Evolutionary conservation across 1,140 invertebrate genomes (phyloP).

Genomic region (roundworm (Caenorhabditis elegans)): WBcel235 BX284602.5:7063001-7063500

Average conservation of each 20-base stretch:
- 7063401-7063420: too few species aligned
- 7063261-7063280: slow-evolving; percentile 35
- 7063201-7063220: slow-evolving; percentile 42
- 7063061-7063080: slow-evolving; percentile 49
- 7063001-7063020: slow-evolving; percentile 33
- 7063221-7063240: slow-evolving; percentile 43
- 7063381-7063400: not conserved
- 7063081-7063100: slow-evolving; percentile 45
- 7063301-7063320: not conserved
- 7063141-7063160: not conserved
- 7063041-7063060: slow-evolving; percentile 40
- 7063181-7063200: slow-evolving; percentile 44
- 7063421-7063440: not conserved
- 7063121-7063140: slow-evolving; percentile 39
- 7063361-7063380: not conserved
- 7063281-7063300: not conserved
- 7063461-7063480: slow-evolving; percentile 69
- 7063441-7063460: slow-evolving; percentile 45
- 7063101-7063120: slow-evolving; percentile 49
- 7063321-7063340: slow-evolving; percentile 15
- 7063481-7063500: slow-evolving; percentile 70
- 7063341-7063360: not conserved
- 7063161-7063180: slow-evolving; percentile 51
- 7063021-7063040: slow-evolving; percentile 38
- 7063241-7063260: slow-evolving; percentile 39